Evolutionary conservation across 2,888 invertebrate genomes (phyloP).

Genomic region (Tiliacea citrago): DNA sequence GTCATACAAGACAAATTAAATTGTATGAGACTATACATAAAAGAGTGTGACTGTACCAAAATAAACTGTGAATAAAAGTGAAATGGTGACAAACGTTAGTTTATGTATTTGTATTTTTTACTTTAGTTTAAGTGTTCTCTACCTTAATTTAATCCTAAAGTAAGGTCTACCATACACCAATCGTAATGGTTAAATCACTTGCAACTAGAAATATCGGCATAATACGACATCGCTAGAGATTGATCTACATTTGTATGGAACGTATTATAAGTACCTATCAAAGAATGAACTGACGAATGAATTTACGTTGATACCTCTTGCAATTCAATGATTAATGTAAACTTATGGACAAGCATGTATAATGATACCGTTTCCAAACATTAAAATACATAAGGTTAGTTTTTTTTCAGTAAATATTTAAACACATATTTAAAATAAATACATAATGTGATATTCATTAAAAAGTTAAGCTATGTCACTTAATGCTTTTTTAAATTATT

Average conservation of each 20-base stretch:
- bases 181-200: neutral
- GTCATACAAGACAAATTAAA: conserved; percentile 11
- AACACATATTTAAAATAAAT: conserved; percentile 26
- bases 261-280: neutral
- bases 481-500: conserved; percentile 23
- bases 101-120: conserved; percentile 55
- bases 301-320: conserved; percentile 1
- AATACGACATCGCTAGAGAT: neutral
- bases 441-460: conserved; percentile 53
- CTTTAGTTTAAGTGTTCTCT: conserved; percentile 39
- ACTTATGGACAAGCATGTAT: conserved; percentile 5
- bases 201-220: neutral
- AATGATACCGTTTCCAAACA: conserved; percentile 8
- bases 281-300: too few relatives aligned
- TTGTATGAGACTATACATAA: conserved; percentile 36
- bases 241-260: neutral
- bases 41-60: conserved; percentile 57
- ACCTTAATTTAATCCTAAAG: conserved; percentile 34
- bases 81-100: conserved; percentile 54
- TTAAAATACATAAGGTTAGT: conserved; percentile 26
- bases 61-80: conserved; percentile 57
- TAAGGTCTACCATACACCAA: conserved; percentile 10
- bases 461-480: conserved; percentile 31
- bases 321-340: conserved; percentile 19
- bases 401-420: conserved; percentile 22